Conservation (phyloP, 2,888 invertebrate genomes). For the Idaea straminata region DNA sequence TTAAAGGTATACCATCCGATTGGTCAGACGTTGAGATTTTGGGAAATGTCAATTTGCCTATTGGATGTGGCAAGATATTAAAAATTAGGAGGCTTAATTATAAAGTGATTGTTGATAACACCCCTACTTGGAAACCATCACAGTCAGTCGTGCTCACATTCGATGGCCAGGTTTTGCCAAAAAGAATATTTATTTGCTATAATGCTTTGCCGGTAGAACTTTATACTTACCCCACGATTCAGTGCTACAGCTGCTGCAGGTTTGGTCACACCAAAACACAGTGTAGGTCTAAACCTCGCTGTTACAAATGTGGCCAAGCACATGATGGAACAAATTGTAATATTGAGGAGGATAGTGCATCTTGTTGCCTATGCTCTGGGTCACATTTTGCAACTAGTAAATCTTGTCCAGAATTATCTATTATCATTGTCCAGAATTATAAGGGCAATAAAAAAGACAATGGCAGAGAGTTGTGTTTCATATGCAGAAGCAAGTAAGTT, state of each 20-base stretch:
- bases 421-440: too few relatives aligned
- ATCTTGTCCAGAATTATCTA: too few relatives aligned
- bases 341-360: neutral
- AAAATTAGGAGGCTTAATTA: too few relatives aligned
- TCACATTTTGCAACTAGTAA: constrained; percentile 16
- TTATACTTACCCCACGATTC: constrained; percentile 22
- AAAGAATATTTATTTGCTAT: constrained; percentile 10
- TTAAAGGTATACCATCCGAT: too few relatives aligned
- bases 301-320: constrained; percentile 8
- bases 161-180: constrained; percentile 2
- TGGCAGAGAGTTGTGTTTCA: too few relatives aligned
- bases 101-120: neutral
- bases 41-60: too few relatives aligned
- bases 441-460: too few relatives aligned
- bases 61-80: too few relatives aligned
- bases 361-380: constrained; percentile 22
- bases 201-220: constrained; percentile 13
- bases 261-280: constrained; percentile 24
- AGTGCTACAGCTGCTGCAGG: constrained; percentile 24
- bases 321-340: neutral
- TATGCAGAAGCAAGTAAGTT: too few relatives aligned
- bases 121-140: neutral
- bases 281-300: constrained; percentile 25
- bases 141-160: neutral
- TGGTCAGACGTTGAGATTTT: too few relatives aligned